Percentiles rank a stretch among this genome's conserved stretches.
phyloP scores from a whole-genome alignment of 53 echinoderm and acorn worm species.

The Mesocentrotus franciscanus region DNA sequence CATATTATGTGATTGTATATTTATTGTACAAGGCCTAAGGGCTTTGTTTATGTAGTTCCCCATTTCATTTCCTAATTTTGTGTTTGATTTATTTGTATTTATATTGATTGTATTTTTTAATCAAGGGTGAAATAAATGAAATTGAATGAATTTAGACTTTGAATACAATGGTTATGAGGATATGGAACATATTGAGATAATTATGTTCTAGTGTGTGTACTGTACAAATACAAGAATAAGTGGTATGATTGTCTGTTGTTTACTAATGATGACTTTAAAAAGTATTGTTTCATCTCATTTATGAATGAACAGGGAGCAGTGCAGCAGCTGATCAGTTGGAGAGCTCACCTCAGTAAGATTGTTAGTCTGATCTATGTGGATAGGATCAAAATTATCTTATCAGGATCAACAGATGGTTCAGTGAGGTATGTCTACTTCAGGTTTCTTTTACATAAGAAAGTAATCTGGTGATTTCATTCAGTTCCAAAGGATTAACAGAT shows the following conservation, averaged over 20 bases:
- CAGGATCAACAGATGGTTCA: constrained; percentile 97
- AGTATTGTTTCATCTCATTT: neutral
- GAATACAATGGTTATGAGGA: neutral
- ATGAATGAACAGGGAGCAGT: constrained; percentile 73
- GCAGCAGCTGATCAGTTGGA: constrained; percentile 91
- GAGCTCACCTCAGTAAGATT: constrained; percentile 88
- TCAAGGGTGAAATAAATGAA: too few relatives aligned
- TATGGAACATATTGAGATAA: neutral
- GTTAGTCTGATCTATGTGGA: constrained; percentile 82
- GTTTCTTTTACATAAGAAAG: neutral
- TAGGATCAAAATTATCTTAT: constrained; percentile 87
- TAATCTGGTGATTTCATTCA: neutral
- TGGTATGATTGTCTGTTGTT: neutral
- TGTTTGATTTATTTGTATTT: too few relatives aligned
- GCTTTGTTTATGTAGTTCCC: too few relatives aligned
- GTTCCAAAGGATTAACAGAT: neutral
- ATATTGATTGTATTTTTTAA: too few relatives aligned
- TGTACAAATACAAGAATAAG: neutral
- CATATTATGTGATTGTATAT: too few relatives aligned
- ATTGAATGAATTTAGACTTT: too few relatives aligned
- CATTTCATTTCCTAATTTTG: too few relatives aligned
- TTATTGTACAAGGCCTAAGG: too few relatives aligned
- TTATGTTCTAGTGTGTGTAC: neutral
- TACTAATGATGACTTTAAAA: neutral
- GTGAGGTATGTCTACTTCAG: constrained; percentile 75